Evolutionary conservation across 2,888 invertebrate genomes (phyloP).

Genomic region (Drosophila tanythrix): DNA sequence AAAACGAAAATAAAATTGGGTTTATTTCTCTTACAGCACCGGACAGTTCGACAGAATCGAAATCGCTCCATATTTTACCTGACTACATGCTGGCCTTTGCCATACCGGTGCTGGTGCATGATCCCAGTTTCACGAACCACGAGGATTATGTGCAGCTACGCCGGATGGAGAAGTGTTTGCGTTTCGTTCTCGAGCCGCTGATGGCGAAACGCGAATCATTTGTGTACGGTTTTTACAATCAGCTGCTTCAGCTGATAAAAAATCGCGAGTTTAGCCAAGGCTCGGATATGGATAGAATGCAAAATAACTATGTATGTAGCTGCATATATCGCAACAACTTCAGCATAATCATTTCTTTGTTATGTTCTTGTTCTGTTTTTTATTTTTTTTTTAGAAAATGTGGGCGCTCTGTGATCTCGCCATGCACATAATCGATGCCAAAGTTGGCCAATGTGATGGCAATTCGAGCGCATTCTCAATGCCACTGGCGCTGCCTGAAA

Average conservation of each 20-base stretch:
- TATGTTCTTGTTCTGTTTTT: neutral
- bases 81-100: slow-evolving; percentile 99
- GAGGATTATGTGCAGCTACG: slow-evolving; percentile 91
- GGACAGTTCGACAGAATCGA: slow-evolving; percentile 85
- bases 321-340: neutral
- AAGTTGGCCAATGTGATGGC: slow-evolving; percentile 92
- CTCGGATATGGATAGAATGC: slow-evolving; percentile 89
- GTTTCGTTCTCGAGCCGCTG: slow-evolving; percentile 97
- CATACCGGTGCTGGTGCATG: slow-evolving; percentile 97
- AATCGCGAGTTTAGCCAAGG: slow-evolving; percentile 94
- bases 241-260: slow-evolving; percentile 96
- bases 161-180: slow-evolving; percentile 93
- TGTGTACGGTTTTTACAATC: slow-evolving; percentile 97
- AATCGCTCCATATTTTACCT: slow-evolving; percentile 95
- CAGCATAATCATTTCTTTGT: neutral
- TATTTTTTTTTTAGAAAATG: slow-evolving; percentile 90
- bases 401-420: slow-evolving; percentile 98
- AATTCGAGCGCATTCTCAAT: slow-evolving; percentile 93
- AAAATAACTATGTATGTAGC: slow-evolving; percentile 63
- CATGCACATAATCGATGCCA: slow-evolving; percentile 94
- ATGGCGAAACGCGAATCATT: slow-evolving; percentile 97
- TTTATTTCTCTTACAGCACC: slow-evolving; percentile 56
- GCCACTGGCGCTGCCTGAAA: slow-evolving; percentile 94
- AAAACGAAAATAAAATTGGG: neutral
- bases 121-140: slow-evolving; percentile 92